Conservation (phyloP, 2,888 invertebrate genomes). For the Erynnis tages region DNA sequence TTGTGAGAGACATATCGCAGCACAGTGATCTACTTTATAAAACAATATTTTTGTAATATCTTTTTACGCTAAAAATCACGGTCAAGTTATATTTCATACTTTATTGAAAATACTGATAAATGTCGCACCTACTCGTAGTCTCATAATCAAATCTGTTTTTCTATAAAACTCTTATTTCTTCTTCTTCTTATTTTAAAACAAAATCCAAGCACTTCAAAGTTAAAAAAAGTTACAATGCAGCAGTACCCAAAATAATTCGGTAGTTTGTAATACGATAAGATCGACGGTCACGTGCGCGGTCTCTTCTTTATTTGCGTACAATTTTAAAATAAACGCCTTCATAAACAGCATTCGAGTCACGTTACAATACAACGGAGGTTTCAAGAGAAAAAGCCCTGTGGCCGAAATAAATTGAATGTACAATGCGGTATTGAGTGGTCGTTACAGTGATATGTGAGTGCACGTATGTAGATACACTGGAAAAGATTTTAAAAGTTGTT, state of each 20-base stretch:
- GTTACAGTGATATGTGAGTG: constrained; percentile 62
- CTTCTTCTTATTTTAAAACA: no score
- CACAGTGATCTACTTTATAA: no score
- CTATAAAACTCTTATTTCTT: no score
- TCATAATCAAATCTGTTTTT: no score
- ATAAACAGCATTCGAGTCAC: constrained; percentile 46
- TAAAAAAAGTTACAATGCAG: no score
- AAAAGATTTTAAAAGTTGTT: constrained; percentile 43
- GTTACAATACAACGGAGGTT: constrained; percentile 38
- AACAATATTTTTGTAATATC: no score
- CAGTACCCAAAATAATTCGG: constrained; percentile 22
- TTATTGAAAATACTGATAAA: no score
- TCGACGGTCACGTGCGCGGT: constrained; percentile 16
- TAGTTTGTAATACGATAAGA: constrained; percentile 27
- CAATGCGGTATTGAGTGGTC: constrained; percentile 63
- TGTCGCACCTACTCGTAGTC: no score
- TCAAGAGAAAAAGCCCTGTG: constrained; percentile 61
- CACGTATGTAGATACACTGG: constrained; percentile 39
- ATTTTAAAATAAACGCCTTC: constrained; percentile 54
- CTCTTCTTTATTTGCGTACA: constrained; percentile 40
- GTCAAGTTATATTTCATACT: no score
- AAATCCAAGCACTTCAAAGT: no score
- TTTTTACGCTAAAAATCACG: no score
- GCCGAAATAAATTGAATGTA: constrained; percentile 68
- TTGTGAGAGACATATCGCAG: no score